Percentiles rank a stretch among this genome's conserved stretches.
Evolutionary conservation across 2,888 invertebrate species (phyloP).

Genomic region (Saturnia pavonia): DNA sequence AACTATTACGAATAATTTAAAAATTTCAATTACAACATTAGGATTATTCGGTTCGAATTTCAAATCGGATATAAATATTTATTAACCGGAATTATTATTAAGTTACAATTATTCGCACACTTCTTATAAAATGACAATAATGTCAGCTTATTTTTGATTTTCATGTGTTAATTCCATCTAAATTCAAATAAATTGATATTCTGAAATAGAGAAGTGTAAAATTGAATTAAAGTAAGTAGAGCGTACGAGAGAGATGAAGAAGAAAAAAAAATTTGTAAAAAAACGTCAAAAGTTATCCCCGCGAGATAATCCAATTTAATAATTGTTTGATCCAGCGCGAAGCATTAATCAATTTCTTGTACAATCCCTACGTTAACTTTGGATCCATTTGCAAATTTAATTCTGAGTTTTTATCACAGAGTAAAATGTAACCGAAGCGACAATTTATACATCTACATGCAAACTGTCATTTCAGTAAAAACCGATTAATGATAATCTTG

Average conservation of each 20-base stretch:
- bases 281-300: conserved; percentile 28
- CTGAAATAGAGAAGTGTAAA: conserved; percentile 6
- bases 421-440: conserved; percentile 17
- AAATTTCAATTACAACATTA: no score
- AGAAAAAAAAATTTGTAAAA: background rate
- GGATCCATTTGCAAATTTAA: conserved; percentile 72
- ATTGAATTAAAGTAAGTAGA: conserved; percentile 3
- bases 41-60: no score
- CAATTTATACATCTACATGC: background rate
- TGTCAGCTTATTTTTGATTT: background rate
- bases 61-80: no score
- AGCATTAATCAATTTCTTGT: conserved; percentile 75
- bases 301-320: conserved; percentile 65
- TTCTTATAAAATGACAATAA: background rate
- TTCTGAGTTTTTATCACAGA: conserved; percentile 48
- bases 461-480: background rate
- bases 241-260: background rate
- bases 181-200: background rate
- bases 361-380: conserved; percentile 66
- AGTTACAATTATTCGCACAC: no score
- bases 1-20: no score
- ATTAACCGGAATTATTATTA: no score
- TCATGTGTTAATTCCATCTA: background rate
- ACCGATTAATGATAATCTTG: no score
- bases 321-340: conserved; percentile 67